These are phyloP conservation scores for Diplazon laetatorius DNA, from an alignment of 2,888 invertebrate species.

Conservation along the genomic window DNA sequence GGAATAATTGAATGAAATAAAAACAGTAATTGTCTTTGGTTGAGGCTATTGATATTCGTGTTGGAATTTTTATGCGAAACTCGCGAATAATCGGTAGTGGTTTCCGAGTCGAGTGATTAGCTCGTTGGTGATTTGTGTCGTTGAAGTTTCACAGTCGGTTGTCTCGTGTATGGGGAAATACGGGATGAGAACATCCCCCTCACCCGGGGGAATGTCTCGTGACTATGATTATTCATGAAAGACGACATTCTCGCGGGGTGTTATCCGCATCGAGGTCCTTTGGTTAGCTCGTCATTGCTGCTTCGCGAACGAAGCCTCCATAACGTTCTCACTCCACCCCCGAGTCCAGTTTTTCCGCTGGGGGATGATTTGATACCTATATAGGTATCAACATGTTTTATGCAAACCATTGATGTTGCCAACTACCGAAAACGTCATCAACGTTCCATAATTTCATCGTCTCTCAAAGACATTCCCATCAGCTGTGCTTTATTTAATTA, in stretches of 20 bases:
- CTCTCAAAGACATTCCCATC: not conserved
- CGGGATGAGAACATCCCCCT: slow-evolving; percentile 44
- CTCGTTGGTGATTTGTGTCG: too few species aligned
- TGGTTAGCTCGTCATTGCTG: slow-evolving; percentile 4
- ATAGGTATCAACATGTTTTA: slow-evolving; percentile 67
- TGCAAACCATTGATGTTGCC: slow-evolving; percentile 71
- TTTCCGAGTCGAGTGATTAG: slow-evolving; percentile 26
- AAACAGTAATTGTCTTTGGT: too few species aligned
- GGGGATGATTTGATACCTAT: too few species aligned
- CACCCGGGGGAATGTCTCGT: slow-evolving; percentile 46
- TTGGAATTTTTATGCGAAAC: slow-evolving; percentile 1
- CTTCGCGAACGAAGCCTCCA: slow-evolving; percentile 26
- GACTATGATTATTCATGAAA: slow-evolving; percentile 71
- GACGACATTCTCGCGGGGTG: slow-evolving; percentile 64
- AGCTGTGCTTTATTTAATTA: not conserved
- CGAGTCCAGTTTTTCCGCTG: slow-evolving; percentile 52
- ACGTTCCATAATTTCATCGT: not conserved
- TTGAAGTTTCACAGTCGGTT: slow-evolving; percentile 26
- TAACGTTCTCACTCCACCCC: slow-evolving; percentile 30
- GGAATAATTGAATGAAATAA: too few species aligned
- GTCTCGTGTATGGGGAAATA: slow-evolving; percentile 16
- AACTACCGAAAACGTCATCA: slow-evolving; percentile 7
- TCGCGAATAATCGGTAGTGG: slow-evolving; percentile 9
- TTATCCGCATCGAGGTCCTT: slow-evolving; percentile 56
- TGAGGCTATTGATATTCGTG: not conserved